phyloP scores from a whole-genome alignment of 2,113 vertebrate species.

The Charina bottae region DNA sequence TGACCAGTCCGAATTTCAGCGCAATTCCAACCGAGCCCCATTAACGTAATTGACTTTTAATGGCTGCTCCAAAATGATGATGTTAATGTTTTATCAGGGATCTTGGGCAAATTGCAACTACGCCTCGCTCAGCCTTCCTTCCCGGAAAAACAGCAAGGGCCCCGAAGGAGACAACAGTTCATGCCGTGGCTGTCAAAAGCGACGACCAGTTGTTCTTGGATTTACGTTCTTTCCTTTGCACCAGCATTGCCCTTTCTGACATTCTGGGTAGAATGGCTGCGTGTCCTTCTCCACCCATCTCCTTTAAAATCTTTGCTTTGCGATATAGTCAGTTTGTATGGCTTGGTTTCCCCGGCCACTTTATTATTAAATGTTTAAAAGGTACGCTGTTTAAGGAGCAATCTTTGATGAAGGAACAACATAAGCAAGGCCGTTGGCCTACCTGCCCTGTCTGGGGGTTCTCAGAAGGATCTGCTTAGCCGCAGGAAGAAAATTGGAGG shows the following conservation, averaged over 20 bases:
- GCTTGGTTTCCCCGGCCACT: neutral
- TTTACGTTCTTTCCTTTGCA: no score
- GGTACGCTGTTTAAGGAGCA: no score
- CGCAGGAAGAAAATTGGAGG: no score
- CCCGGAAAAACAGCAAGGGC: slow-evolving; percentile 14
- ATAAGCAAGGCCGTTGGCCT: no score
- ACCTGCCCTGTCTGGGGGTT: no score
- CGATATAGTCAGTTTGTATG: neutral
- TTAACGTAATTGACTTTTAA: slow-evolving; percentile 71
- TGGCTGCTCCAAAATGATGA: slow-evolving; percentile 50
- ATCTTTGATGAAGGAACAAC: no score
- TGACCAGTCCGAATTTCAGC: slow-evolving; percentile 52
- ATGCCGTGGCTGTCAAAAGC: neutral
- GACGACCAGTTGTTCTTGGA: neutral
- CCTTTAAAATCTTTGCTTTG: neutral
- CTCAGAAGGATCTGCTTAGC: no score
- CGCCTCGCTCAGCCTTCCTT: slow-evolving; percentile 41
- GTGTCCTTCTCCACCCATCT: neutral
- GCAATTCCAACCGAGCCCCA: slow-evolving; percentile 59
- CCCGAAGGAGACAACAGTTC: slow-evolving; percentile 28
- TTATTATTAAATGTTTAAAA: neutral
- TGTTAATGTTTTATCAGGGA: slow-evolving; percentile 60
- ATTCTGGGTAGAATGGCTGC: neutral
- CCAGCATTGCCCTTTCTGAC: neutral
- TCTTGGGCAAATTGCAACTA: slow-evolving; percentile 56